Evolutionary conservation across 2,888 invertebrate genomes (phyloP).

Genomic region (Andrena marginata): DNA sequence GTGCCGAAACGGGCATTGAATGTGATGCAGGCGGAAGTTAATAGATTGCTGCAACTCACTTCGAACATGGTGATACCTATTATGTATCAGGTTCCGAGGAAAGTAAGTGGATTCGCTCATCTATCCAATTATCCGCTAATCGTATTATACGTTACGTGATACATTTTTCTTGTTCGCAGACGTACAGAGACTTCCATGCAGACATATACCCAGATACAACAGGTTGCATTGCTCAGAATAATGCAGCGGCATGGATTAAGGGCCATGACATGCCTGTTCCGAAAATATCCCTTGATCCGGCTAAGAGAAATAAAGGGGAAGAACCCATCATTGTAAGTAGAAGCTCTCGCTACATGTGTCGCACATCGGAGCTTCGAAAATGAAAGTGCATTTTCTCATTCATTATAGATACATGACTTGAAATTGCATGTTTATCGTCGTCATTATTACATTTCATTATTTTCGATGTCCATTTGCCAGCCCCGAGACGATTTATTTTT

Average conservation of each 20-base stretch:
- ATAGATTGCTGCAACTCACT: conserved; percentile 94
- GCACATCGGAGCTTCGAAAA: too few species aligned
- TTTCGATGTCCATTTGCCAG: conserved; percentile 20
- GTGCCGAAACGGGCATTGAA: conserved; percentile 96
- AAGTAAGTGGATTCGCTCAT: conserved; percentile 86
- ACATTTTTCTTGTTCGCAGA: conserved; percentile 85
- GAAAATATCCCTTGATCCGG: conserved; percentile 94
- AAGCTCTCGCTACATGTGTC: neutral
- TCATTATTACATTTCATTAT: conserved; percentile 51
- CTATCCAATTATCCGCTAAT: neutral
- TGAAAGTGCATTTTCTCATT: conserved; percentile 27
- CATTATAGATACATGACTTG: conserved; percentile 12
- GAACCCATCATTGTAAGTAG: conserved; percentile 88
- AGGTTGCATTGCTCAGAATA: conserved; percentile 92
- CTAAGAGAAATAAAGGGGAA: conserved; percentile 88
- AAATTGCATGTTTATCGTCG: conserved; percentile 62
- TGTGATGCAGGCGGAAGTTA: conserved; percentile 99
- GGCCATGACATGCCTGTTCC: conserved; percentile 91
- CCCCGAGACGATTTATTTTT: conserved; percentile 10
- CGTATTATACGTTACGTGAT: neutral
- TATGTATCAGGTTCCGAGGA: conserved; percentile 97
- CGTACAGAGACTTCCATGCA: conserved; percentile 96
- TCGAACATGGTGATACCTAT: conserved; percentile 95
- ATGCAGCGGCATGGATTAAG: conserved; percentile 93
- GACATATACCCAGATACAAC: conserved; percentile 97